Base-by-base conservation (phyloP, 2,797 vertebrate species). In the Poeciliopsis paucimaculata region DNA sequence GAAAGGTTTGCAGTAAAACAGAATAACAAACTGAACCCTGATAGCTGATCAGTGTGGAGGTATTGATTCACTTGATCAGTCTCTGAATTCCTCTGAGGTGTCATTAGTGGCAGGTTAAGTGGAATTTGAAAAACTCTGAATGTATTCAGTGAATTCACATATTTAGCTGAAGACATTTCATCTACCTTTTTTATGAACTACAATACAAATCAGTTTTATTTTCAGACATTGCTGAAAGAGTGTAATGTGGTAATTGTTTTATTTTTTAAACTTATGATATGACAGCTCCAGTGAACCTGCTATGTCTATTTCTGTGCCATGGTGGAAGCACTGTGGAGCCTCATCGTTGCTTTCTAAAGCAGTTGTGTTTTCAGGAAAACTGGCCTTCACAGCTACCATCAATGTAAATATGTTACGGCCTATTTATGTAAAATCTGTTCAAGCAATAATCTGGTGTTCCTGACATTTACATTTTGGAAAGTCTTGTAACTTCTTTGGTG, bases 391-490 rank as follows among this genome's bases (percentile, higher is more conserved):
- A 34, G 15, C 45, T 49, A 47, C 13, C 0, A 8, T 84, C 77
- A 79, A 81, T 98, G 97, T 98, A 98, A 97, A 98, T 98, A 97
- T 96, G 92, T 97, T 94, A 96, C 94, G 96, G 66, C 98, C 96
- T 97, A 95, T 97, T 97, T 97, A 96, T 96, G 95, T 96, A 97
- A 96, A 95, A 95, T 96, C 97, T 97, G 98, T 99, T 99, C 98
- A 98, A 98, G 95, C 94, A 88, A 94, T 92, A 93, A 96, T 96
- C 36, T 10, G 13, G 15, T 60, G 96, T 95, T 94, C 90, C 92
- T 93, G 95, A 94, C 96, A 95, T 96, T 96, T 92, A 90, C 88
- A 86, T 90, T 94, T 90, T 93, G 92, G 93, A 95, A 93, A 94
- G 93, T 94, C 94, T 77, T 93, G 89, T 94, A 92, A 92, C 90